A percentile compares a stretch with the other conserved stretches of the same genome.
Conservation (phyloP, 2,113 vertebrate genomes). For the Accipiter cooperii region DNA sequence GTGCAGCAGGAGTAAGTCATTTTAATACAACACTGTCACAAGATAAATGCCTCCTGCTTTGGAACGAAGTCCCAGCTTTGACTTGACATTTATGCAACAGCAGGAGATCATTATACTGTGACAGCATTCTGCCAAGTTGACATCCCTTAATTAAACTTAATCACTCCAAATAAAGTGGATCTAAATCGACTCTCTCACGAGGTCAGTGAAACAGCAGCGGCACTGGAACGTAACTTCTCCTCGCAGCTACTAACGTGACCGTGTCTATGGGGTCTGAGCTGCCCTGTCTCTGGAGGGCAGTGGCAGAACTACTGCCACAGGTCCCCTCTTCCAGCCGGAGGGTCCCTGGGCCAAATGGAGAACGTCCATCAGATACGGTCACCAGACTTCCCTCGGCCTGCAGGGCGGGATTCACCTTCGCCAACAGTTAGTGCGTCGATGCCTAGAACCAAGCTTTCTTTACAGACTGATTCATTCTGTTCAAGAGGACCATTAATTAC, state of each 20-base stretch:
- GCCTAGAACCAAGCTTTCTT: neutral
- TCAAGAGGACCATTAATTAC: neutral
- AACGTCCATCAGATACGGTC: fast-evolving
- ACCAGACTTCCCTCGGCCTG: neutral
- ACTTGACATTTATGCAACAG: constrained; percentile 62
- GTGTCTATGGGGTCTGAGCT: neutral
- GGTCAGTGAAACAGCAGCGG: constrained; percentile 5
- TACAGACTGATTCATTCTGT: fast-evolving
- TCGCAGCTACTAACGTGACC: neutral
- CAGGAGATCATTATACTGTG: constrained; percentile 63
- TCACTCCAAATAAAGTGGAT: constrained; percentile 50
- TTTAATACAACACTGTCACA: constrained; percentile 53
- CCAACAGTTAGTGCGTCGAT: neutral
- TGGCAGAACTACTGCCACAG: fast-evolving
- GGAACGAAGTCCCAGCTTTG: constrained; percentile 39
- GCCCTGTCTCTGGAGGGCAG: neutral
- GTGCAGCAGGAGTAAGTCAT: constrained; percentile 58
- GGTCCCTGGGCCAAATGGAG: neutral
- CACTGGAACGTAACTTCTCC: neutral
- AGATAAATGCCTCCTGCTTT: constrained; percentile 57
- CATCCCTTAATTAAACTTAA: constrained; percentile 64
- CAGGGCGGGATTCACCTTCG: neutral
- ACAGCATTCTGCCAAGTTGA: constrained; percentile 52
- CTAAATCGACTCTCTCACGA: constrained; percentile 22
- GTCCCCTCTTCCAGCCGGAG: neutral